phyloP scores from a whole-genome alignment of 1,140 invertebrate genomes.

The Saccostrea glomerata region DNA sequence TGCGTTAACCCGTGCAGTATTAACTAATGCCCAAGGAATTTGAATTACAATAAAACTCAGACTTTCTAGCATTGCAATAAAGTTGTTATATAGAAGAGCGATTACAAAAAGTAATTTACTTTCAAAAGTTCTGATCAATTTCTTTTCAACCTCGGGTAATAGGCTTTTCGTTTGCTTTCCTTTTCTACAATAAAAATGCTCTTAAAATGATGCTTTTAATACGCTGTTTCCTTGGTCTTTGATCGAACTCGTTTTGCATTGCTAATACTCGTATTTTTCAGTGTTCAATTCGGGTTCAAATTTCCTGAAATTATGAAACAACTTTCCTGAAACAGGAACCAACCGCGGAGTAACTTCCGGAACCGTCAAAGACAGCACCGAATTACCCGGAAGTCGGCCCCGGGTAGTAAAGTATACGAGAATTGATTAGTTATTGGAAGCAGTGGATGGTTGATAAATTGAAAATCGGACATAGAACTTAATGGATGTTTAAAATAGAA shows the following conservation, averaged over 20 bases:
- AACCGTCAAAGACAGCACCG: conserved; percentile 44
- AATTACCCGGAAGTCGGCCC: conserved; percentile 41
- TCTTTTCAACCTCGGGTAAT: conserved; percentile 28
- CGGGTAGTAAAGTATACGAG: conserved; percentile 46
- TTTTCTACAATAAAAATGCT: conserved; percentile 15
- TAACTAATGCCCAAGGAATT: not conserved
- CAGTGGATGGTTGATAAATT: conserved; percentile 31
- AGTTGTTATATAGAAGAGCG: not conserved
- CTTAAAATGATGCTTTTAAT: conserved; percentile 37
- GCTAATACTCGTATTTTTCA: conserved; percentile 43
- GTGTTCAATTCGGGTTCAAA: conserved; percentile 48
- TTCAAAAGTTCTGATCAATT: conserved; percentile 29
- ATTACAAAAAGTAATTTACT: conserved; percentile 13
- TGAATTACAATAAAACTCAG: not conserved
- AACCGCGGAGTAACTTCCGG: conserved; percentile 46
- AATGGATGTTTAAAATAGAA: conserved; percentile 32
- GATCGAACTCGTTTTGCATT: conserved; percentile 42
- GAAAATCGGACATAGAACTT: conserved; percentile 25
- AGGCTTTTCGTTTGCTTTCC: conserved; percentile 20
- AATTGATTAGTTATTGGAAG: conserved; percentile 44
- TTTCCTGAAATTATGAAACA: conserved; percentile 52
- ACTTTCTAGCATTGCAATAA: not conserved
- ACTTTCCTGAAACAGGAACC: conserved; percentile 48
- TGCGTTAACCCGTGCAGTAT: not conserved
- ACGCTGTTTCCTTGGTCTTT: conserved; percentile 41